phyloP scores from a whole-genome alignment of 2,113 vertebrate genomes.

The Phyllopteryx taeniolatus region DNA sequence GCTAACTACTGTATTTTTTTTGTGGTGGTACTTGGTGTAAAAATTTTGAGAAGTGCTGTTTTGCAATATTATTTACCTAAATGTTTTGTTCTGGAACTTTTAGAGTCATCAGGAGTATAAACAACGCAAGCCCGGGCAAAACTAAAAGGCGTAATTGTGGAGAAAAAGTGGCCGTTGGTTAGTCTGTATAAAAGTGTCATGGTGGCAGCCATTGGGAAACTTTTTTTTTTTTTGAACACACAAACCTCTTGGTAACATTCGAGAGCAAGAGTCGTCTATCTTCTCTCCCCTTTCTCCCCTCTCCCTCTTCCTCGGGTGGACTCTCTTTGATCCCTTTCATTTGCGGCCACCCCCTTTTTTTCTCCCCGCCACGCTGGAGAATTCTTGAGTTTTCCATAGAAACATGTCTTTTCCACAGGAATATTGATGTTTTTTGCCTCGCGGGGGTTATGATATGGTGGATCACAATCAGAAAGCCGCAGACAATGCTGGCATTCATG shows the following conservation, averaged over 20 bases:
- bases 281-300: slow-evolving; percentile 71
- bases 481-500: slow-evolving; percentile 92
- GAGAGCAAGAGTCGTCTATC: slow-evolving; percentile 79
- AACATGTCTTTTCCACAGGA: slow-evolving; percentile 93
- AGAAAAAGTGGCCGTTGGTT: neutral
- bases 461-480: slow-evolving; percentile 91
- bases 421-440: slow-evolving; percentile 99
- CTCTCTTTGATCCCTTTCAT: slow-evolving; percentile 93
- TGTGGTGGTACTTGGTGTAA: too few species aligned
- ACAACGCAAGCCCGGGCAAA: neutral
- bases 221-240: neutral
- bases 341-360: slow-evolving; percentile 42
- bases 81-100: too few species aligned
- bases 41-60: too few species aligned
- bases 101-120: too few species aligned
- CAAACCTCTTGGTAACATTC: neutral
- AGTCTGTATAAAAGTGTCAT: neutral
- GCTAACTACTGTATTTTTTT: too few species aligned
- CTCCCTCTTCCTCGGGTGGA: slow-evolving; percentile 64
- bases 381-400: slow-evolving; percentile 99
- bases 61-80: too few species aligned
- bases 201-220: neutral
- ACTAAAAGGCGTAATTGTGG: neutral
- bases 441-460: slow-evolving; percentile 99
- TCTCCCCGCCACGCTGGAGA: slow-evolving; percentile 87